These are phyloP conservation scores for Rafetus swinhoei DNA, from an alignment of 2,113 vertebrate species.

Conservation along the genomic window DNA sequence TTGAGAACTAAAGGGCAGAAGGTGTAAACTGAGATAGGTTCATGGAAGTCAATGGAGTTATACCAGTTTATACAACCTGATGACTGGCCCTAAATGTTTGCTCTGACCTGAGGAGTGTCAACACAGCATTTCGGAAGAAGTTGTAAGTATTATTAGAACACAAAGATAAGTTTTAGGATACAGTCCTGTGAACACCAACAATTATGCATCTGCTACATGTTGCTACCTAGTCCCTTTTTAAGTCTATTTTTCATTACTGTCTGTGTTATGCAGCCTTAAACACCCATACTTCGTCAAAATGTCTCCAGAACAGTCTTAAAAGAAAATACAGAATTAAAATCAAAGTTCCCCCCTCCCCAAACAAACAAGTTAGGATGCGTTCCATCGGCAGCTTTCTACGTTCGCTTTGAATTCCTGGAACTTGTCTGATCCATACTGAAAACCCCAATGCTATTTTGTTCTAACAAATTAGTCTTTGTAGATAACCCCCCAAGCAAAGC, in stretches of 20 bases:
- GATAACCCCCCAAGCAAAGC: not conserved
- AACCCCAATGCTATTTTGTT: not conserved
- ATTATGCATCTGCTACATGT: not conserved
- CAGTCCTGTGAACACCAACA: not conserved
- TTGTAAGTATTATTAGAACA: not conserved
- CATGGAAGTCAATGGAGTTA: not conserved
- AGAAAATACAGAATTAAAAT: not conserved
- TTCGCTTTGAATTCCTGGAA: not conserved
- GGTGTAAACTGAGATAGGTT: not conserved
- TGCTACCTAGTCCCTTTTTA: not conserved
- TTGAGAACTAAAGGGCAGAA: not conserved
- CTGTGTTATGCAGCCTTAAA: not conserved
- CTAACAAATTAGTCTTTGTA: accelerated
- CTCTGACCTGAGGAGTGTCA: not conserved
- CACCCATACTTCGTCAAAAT: conserved; percentile 11
- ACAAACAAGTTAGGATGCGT: conserved; percentile 14
- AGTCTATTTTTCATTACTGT: not conserved
- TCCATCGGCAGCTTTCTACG: not conserved
- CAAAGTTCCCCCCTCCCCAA: not conserved
- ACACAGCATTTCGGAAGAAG: not conserved
- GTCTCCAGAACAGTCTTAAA: not conserved
- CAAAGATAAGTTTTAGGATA: conserved; percentile 5
- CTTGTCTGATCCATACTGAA: not conserved
- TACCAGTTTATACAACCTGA: not conserved
- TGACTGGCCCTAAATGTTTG: not conserved